Base-by-base conservation (phyloP, 1,140 invertebrate genomes). In the Plodia interpunctella region DNA sequence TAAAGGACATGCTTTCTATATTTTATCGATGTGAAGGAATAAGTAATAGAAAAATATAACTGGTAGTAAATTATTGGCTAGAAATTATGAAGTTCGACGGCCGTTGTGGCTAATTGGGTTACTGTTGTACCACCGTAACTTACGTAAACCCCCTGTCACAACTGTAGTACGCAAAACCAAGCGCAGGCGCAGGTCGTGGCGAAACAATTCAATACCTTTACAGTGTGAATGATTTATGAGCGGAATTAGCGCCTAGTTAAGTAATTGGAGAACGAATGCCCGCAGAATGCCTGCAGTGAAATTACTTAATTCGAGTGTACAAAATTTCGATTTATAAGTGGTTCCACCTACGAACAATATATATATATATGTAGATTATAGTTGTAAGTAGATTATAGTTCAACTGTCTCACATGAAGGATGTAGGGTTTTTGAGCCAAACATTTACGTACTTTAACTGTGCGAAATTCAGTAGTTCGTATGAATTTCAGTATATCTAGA, bases 131-230 rank as follows among this genome's bases (percentile, higher is more conserved):
- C 67, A 67, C 61, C 69, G 72, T 68, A 59, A 57, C 72, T 86
- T 87, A 84, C 83, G 80, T 80, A 88, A 86, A 82, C 60, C 66
- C 70, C 66, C 76, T 83, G 81, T 83, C 77, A 85, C 77, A 86
- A 86, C 74, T 19, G 38, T 15, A 25, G 51, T 53, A 25, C 51
- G 51, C 51, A 25, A 53, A n/a, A 53, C 20, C 19, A 4, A 53
- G 51, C 17, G 51, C 20, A 32, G 30, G 30, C 30, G 49, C 49
- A 20, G 21, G 8, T 53, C 44, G 62, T 85, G 72, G 76, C 70
- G 80, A 77, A 80, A 85, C 65, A 64, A 62, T 67, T 44, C 38
- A 44, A 44, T 44, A 15, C 38, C 38, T 44, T 44, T 44, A 15
- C 15, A 2, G 38, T 44, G 38, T 44, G 1, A 44, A 44, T 35